These are phyloP conservation scores for Hemicordylus capensis DNA, from an alignment of 2,113 vertebrate species.

Conservation along the genomic window DNA sequence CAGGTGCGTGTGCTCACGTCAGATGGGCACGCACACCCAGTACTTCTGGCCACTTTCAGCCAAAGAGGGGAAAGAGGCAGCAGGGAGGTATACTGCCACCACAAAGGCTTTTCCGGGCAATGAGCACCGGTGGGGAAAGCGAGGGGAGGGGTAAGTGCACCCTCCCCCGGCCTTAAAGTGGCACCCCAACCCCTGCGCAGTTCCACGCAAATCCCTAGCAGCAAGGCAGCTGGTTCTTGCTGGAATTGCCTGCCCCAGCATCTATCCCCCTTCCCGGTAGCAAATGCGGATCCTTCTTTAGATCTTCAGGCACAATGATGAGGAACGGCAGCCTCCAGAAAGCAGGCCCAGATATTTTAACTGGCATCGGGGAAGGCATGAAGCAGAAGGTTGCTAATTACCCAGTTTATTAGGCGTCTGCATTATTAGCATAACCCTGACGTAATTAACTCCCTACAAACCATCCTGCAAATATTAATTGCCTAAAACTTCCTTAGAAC, in stretches of 20 bases:
- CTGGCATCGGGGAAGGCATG: conserved; percentile 47
- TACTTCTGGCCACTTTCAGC: too few species aligned
- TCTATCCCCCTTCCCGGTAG: neutral
- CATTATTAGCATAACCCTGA: conserved; percentile 68
- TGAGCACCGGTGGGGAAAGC: too few species aligned
- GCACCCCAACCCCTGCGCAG: too few species aligned
- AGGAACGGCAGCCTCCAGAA: conserved; percentile 5
- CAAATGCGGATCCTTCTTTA: neutral
- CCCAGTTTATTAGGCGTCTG: conserved; percentile 57
- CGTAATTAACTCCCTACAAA: conserved; percentile 62
- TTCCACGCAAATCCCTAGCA: too few species aligned
- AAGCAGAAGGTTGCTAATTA: conserved; percentile 65
- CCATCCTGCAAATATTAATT: conserved; percentile 69
- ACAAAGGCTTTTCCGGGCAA: too few species aligned
- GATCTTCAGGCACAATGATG: conserved; percentile 42
- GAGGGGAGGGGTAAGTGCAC: too few species aligned
- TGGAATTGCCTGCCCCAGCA: neutral
- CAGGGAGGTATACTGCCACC: too few species aligned
- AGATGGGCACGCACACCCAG: too few species aligned
- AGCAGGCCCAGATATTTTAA: conserved; percentile 22
- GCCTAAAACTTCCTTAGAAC: conserved; percentile 63
- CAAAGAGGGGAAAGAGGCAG: too few species aligned
- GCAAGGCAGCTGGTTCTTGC: neutral
- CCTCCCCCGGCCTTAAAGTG: too few species aligned
- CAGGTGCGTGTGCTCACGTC: too few species aligned